Evolutionary conservation across 92 coral and sea anemone species (phyloP), one percentile per base, ranked within the genome.

Genomic region (Anthopleura xanthogrammica): DNA sequence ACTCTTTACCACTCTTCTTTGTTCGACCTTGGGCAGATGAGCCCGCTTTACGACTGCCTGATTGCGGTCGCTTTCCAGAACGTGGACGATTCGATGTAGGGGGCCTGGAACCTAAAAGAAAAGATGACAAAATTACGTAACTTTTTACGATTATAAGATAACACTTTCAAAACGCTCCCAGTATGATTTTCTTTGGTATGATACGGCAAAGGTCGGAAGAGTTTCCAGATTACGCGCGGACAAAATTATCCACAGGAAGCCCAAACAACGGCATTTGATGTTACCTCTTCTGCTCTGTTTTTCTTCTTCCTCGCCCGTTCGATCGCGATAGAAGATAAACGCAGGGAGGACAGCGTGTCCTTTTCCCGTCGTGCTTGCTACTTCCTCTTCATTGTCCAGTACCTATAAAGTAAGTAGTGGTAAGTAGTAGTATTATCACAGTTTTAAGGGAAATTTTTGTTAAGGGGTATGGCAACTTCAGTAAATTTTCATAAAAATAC

Each of bases 321-420:
- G 87, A 83, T 96, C 97, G 52, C 95, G 91, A 90, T 88, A 90
- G 79, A 94, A 95, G 23, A 92, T 96, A 90, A 94, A 92, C 46
- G 98, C 95, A n/a, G 99, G 98, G 83, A 94, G 77, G 62, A 96
- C 99, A 66, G 97, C 93, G 77, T 96, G 99, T 24, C 95, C 95
- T 60, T 95, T 92, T 4, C 99, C 99, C 3, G 90, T 83, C 24
- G 96, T 90, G 80, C 97, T 94, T 16, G 89, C 86, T 12, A 96
- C 96, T 77, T 94, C 99, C 40, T 87, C 90, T 72, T 96, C 99
- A n/a, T 92, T 88, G 79, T 96, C 99, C 39, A 96, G 85, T 48
- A 96, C 87, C 99, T 96, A 56, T 2, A 23, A 14, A 41, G 24
- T 22, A 56, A 55, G 4, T n/a, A n/a, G n/a, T n/a, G n/a, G n/a